phyloP scores from a whole-genome alignment of 2,888 invertebrate genomes.

The Parnassius apollo region DNA sequence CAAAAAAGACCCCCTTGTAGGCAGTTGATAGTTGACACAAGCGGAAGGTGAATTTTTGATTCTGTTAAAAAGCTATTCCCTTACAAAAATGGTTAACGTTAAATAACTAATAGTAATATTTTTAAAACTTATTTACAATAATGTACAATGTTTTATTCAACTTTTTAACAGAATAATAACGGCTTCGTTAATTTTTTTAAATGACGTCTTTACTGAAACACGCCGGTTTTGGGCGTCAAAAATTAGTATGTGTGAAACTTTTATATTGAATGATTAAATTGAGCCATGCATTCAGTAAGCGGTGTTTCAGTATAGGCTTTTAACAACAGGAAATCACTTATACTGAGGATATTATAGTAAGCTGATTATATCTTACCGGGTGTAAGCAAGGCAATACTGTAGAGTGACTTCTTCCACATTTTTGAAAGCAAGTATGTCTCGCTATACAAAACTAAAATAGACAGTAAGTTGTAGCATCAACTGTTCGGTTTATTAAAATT shows the following conservation, averaged over 20 bases:
- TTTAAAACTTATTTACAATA: slow-evolving; percentile 6
- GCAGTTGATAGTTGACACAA: slow-evolving; percentile 76
- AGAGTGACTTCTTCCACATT: slow-evolving; percentile 80
- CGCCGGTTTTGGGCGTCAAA: slow-evolving; percentile 42
- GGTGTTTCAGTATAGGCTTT: slow-evolving; percentile 70
- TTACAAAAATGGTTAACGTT: slow-evolving; percentile 16
- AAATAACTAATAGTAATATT: neutral
- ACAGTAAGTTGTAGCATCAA: slow-evolving; percentile 76
- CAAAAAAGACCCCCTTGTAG: slow-evolving; percentile 60
- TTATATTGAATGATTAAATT: slow-evolving; percentile 3
- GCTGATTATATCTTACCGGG: slow-evolving; percentile 80
- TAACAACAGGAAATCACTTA: slow-evolving; percentile 75
- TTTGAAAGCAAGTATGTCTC: slow-evolving; percentile 79
- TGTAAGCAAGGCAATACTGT: slow-evolving; percentile 81
- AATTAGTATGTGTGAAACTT: slow-evolving; percentile 34
- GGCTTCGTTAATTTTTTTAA: slow-evolving; percentile 70
- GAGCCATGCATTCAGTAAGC: slow-evolving; percentile 38
- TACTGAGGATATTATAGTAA: slow-evolving; percentile 79
- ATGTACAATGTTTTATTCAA: slow-evolving; percentile 33
- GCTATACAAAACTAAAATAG: slow-evolving; percentile 80
- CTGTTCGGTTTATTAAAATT: slow-evolving; percentile 67
- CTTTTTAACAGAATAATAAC: slow-evolving; percentile 61
- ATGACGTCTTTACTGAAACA: slow-evolving; percentile 69
- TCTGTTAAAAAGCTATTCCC: slow-evolving; percentile 61
- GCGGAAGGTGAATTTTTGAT: slow-evolving; percentile 56